phyloP scores from a whole-genome alignment of 2,888 invertebrate genomes.

The Meiosimyza platycephala region DNA sequence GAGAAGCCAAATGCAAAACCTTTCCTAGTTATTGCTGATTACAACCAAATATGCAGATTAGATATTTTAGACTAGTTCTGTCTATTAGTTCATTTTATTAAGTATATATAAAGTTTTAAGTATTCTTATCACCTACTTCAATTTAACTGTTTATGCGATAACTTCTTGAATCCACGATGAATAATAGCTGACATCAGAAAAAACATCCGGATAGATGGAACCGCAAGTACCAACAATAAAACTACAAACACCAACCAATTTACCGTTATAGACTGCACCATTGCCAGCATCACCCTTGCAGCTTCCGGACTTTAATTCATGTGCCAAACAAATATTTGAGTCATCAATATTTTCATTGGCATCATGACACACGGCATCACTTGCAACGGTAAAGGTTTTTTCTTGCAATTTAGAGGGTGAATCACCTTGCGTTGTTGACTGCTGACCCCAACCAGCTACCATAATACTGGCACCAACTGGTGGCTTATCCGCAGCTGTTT shows the following conservation, averaged over 20 bases:
- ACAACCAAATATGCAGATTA: no score
- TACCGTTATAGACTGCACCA: conserved; percentile 54
- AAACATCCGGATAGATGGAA: conserved; percentile 59
- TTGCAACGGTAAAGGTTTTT: conserved; percentile 46
- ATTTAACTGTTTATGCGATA: not conserved
- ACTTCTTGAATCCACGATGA: conserved; percentile 23
- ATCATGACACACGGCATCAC: conserved; percentile 47
- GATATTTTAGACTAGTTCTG: no score
- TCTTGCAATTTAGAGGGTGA: conserved; percentile 53
- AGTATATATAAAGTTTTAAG: no score
- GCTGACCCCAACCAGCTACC: conserved; percentile 63
- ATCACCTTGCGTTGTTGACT: conserved; percentile 40
- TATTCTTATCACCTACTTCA: no score
- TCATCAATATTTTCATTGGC: conserved; percentile 49
- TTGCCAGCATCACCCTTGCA: conserved; percentile 63
- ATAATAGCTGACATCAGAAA: conserved; percentile 49
- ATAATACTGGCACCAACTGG: conserved; percentile 46
- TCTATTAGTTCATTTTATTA: no score
- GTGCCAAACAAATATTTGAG: conserved; percentile 56
- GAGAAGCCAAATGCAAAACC: no score
- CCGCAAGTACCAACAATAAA: conserved; percentile 61
- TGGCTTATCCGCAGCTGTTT: conserved; percentile 42
- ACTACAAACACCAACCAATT: conserved; percentile 54
- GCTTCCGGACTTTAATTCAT: conserved; percentile 55
- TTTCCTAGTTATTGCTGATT: no score